Conservation (phyloP, 2,888 invertebrate genomes). For the Augiades crinisus region DNA sequence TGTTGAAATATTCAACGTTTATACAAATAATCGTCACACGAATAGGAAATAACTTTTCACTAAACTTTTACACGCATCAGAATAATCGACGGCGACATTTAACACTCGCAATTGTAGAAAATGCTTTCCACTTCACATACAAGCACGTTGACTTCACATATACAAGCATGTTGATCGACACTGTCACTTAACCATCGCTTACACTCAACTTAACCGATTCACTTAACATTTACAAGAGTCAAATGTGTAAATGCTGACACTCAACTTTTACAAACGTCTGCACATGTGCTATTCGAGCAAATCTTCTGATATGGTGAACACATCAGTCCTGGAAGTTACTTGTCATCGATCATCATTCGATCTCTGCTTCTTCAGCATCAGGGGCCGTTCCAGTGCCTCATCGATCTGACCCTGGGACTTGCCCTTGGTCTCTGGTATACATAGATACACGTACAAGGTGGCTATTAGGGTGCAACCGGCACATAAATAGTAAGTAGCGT, state of each 20-base stretch:
- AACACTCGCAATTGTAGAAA: neutral
- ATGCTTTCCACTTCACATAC: no score
- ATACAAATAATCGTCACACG: no score
- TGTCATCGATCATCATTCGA: slow-evolving; percentile 60
- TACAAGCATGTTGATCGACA: neutral
- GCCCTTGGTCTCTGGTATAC: slow-evolving; percentile 66
- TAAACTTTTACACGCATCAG: neutral
- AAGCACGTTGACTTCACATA: no score
- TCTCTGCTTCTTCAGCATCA: slow-evolving; percentile 43
- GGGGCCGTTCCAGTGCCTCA: slow-evolving; percentile 55
- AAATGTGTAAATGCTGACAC: neutral
- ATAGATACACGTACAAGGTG: slow-evolving; percentile 52
- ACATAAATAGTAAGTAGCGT: slow-evolving; percentile 67
- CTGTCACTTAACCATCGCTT: neutral
- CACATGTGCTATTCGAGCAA: slow-evolving; percentile 11
- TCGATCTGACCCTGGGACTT: slow-evolving; percentile 62
- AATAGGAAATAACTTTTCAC: no score
- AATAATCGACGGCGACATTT: neutral
- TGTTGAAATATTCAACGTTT: no score
- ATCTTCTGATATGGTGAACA: slow-evolving; percentile 37
- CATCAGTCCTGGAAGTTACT: slow-evolving; percentile 35
- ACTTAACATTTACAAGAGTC: neutral
- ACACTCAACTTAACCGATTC: neutral
- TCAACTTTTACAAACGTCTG: neutral
- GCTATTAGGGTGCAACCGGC: slow-evolving; percentile 63